Evolutionary conservation across 2,113 vertebrate species (phyloP).

Genomic region (Anarhynchus alexandrinus): DNA sequence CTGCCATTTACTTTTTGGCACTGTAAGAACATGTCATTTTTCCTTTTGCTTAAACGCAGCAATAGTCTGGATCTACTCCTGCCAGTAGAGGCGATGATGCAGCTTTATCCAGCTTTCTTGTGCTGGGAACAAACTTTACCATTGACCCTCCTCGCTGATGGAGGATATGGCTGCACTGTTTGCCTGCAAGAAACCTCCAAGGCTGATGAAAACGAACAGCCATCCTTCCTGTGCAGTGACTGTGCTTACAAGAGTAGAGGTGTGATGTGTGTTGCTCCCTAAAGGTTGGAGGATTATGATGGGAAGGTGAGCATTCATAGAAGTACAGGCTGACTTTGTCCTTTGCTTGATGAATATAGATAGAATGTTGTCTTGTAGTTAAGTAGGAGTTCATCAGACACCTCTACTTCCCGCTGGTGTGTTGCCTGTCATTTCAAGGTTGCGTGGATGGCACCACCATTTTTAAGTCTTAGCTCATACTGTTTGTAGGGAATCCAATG

Average conservation of each 20-base stretch:
- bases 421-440: background rate
- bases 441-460: background rate
- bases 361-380: background rate
- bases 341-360: background rate
- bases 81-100: background rate
- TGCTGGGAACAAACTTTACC: background rate
- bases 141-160: background rate
- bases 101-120: background rate
- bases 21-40: background rate
- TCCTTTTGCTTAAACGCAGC: background rate
- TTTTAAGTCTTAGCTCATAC: background rate
- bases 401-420: background rate
- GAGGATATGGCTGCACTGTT: background rate
- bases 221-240: background rate
- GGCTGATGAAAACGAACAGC: background rate
- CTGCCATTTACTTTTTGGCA: conserved; percentile 25
- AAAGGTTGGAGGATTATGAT: background rate
- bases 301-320: background rate
- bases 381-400: background rate
- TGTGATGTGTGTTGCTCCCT: background rate
- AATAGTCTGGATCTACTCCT: background rate
- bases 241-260: background rate
- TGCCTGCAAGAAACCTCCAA: background rate
- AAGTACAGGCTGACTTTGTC: background rate
- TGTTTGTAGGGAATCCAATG: background rate